Base-by-base conservation (phyloP, 2,888 invertebrate genomes). In the Meghimatium bilineatum region DNA sequence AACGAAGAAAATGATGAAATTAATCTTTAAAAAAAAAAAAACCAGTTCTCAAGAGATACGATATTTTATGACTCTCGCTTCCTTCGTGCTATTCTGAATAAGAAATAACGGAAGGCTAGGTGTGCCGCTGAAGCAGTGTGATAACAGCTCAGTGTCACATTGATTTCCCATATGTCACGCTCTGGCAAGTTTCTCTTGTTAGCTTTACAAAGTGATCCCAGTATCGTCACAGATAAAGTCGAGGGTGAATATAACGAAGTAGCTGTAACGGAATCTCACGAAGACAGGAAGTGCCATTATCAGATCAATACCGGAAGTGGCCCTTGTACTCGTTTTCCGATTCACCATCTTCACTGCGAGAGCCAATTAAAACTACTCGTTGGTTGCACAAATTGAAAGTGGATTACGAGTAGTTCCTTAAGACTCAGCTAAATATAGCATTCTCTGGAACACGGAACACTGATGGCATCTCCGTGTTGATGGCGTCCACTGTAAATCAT, bases 241-340 rank as follows among this genome's bases (percentile, higher is more conserved):
- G 52, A 23, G 49, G 6, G 23, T 32, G 20, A 44, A 74, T n/a
- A 32, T 49, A 52, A 52, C 34, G 32, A 74, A 52, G 26, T 32
- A 20, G 23, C 29, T 26, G 38, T 26, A 23, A 74, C 12, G 74
- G 52, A 74, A 52, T 74, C 74, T 74, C 32, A 14, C 32, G 12
- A 29, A 52, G 74, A 74, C 74, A 49, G 52, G 52, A 56, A 74
- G 32, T 32, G 49, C 32, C 74, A 32, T n/a, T 74, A 32, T 52
- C 52, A 34, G 52, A 74, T 74, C 74, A 32, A 74, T 74, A 20
- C 52, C 74, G 74, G 74, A 74, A 74, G 74, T 52, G 32, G 32
- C 34, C 10, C 52, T 74, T 74, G 74, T 52, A 74, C 34, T 20
- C 52, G 52, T 20, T 32, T 74, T 74, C 52, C 74, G 29, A n/a